Evolutionary conservation across 1,140 invertebrate genomes (phyloP).

Genomic region (Cheumatopsyche charites): DNA sequence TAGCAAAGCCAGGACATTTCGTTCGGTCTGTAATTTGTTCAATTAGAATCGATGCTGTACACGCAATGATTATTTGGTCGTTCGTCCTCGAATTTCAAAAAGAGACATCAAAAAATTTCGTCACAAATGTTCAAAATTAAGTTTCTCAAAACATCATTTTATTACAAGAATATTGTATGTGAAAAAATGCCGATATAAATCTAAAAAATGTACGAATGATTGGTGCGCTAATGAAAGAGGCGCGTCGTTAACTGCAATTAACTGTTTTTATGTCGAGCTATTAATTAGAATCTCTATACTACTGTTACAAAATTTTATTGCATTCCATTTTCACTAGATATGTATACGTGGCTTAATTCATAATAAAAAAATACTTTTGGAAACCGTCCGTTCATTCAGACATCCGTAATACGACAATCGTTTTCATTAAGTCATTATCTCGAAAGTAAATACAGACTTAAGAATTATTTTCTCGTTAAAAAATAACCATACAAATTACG

Average conservation of each 20-base stretch:
- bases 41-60: conserved; percentile 17
- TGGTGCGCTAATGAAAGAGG: no score
- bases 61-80: conserved; percentile 1
- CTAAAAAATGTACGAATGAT: no score
- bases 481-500: conserved; percentile 7
- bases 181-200: no score
- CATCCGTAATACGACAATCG: conserved; percentile 5
- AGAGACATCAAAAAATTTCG: neutral
- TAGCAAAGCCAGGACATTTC: neutral
- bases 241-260: no score
- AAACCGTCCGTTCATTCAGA: no score
- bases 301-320: no score
- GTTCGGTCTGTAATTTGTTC: conserved; percentile 6
- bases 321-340: no score
- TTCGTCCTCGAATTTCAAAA: neutral
- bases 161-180: neutral
- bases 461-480: conserved; percentile 8
- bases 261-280: no score
- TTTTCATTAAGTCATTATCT: conserved; percentile 16
- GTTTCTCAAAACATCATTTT: neutral
- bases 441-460: conserved; percentile 1
- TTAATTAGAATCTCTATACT: no score
- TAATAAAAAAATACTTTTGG: no score
- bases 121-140: neutral
- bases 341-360: no score